A percentile compares a stretch with the other conserved stretches of the same genome.
phyloP scores from a whole-genome alignment of 2,113 vertebrate genomes.

The Chauna torquata region DNA sequence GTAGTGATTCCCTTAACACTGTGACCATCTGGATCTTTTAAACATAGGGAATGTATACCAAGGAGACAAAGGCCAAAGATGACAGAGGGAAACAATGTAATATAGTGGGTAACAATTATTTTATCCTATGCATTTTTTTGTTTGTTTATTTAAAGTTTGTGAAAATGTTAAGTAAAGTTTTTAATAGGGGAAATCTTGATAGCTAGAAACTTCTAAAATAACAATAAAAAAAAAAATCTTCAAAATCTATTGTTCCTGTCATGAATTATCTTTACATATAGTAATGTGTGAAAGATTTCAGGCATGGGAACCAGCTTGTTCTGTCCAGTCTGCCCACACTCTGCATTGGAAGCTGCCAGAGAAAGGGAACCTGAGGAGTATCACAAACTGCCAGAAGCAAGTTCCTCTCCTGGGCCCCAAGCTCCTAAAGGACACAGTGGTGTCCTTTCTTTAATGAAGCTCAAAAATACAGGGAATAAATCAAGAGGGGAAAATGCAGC shows the following conservation, averaged over 20 bases:
- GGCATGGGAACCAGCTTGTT: background rate
- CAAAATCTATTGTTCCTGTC: background rate
- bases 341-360: background rate
- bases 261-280: background rate
- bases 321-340: background rate
- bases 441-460: background rate
- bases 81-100: background rate
- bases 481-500: background rate
- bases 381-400: background rate
- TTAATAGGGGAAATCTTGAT: background rate
- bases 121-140: background rate
- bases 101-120: background rate
- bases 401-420: background rate
- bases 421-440: background rate
- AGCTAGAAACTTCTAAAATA: background rate
- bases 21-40: background rate
- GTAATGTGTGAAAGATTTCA: background rate
- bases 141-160: background rate
- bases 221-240: background rate
- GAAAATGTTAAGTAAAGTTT: background rate
- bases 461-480: background rate
- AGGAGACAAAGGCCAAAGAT: background rate
- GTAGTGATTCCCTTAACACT: background rate
- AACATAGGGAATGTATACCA: background rate
- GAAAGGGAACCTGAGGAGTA: background rate